Evolutionary conservation across 2,797 vertebrate species (phyloP).

Genomic region (Halcyon leucocephala): DNA sequence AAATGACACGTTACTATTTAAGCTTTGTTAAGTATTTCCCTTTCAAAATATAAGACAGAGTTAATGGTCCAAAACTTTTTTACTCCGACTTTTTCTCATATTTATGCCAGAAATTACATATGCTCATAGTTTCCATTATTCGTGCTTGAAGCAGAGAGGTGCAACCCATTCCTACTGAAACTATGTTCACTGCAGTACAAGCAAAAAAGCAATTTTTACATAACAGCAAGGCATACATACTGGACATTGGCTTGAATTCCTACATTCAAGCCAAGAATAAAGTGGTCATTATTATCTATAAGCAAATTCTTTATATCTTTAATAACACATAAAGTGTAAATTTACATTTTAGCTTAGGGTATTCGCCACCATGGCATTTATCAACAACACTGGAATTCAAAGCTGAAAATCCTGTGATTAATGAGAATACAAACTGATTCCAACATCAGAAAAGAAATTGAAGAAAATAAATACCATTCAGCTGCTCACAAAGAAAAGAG

Average conservation of each 20-base stretch:
- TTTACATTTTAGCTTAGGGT: neutral
- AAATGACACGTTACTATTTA: neutral
- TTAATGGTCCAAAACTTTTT: neutral
- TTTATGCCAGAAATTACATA: neutral
- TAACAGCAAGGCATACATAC: neutral
- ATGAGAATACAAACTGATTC: neutral
- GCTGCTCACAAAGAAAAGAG: neutral
- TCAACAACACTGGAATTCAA: neutral
- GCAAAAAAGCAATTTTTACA: neutral
- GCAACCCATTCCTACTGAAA: neutral
- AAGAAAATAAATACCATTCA: constrained; percentile 4
- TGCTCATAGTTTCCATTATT: neutral
- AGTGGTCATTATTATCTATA: neutral
- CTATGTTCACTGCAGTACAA: neutral
- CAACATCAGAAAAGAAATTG: neutral
- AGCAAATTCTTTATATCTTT: neutral
- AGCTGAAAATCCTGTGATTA: neutral
- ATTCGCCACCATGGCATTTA: neutral
- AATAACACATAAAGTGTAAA: constrained; percentile 10
- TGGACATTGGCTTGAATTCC: neutral
- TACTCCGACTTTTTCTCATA: neutral
- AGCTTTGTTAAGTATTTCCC: neutral
- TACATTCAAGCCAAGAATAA: neutral
- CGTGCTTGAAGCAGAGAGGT: neutral
- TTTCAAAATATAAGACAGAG: neutral